Conservation (phyloP, 2,888 invertebrate species). For the Dicyrtomina minuta region DNA sequence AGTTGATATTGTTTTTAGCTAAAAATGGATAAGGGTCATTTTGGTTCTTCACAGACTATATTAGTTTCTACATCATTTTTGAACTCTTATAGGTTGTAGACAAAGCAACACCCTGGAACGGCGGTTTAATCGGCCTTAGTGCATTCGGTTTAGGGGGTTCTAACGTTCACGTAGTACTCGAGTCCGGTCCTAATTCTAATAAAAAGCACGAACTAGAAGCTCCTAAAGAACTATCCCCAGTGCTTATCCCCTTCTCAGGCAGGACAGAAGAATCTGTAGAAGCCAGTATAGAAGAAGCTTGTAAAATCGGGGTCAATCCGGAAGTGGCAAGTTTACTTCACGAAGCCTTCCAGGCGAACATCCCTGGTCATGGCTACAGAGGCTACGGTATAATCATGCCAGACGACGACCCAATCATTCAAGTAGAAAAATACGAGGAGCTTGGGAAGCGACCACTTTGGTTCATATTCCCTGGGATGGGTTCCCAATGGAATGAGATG, state of each 20-base stretch:
- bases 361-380: conserved; percentile 59
- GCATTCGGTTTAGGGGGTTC: conserved; percentile 65
- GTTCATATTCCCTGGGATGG: conserved; percentile 97
- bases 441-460: conserved; percentile 67
- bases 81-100: neutral
- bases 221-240: conserved; percentile 57
- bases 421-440: conserved; percentile 72
- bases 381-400: conserved; percentile 55
- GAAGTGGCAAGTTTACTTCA: conserved; percentile 53
- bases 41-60: no score
- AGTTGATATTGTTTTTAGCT: no score
- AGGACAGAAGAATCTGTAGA: conserved; percentile 59
- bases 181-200: neutral
- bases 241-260: conserved; percentile 58
- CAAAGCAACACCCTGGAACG: no score
- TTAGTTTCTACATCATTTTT: neutral
- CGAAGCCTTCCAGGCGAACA: conserved; percentile 53
- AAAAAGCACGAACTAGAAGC: neutral
- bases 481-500: no score
- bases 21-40: no score
- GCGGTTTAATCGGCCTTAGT: no score
- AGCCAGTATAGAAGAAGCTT: conserved; percentile 51
- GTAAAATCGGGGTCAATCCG: conserved; percentile 46
- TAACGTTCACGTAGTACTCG: conserved; percentile 58
- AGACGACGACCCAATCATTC: conserved; percentile 75